Conservation (phyloP, 2,888 invertebrate genomes). For the Rosalia funebris region DNA sequence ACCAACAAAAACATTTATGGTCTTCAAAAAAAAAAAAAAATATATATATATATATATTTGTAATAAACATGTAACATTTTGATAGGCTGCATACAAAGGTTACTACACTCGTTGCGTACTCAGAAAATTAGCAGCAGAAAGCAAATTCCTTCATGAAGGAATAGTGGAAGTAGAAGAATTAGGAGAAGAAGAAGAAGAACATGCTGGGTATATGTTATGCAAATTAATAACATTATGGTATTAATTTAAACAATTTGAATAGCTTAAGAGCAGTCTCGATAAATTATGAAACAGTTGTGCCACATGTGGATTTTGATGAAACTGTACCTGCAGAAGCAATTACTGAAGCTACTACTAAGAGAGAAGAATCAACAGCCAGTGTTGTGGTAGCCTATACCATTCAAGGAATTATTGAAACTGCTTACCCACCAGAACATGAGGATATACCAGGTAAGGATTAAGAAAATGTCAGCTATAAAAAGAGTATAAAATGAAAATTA, state of each 20-base stretch:
- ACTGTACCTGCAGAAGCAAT: background rate
- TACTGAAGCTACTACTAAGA: background rate
- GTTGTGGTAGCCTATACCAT: background rate
- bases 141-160: constrained; percentile 24
- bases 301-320: constrained; percentile 52
- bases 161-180: constrained; percentile 6
- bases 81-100: constrained; percentile 61
- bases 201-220: background rate
- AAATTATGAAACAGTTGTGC: constrained; percentile 49
- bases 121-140: constrained; percentile 46
- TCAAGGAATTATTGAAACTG: constrained; percentile 15
- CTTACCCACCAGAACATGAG: background rate
- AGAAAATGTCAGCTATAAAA: too few relatives aligned
- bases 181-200: constrained; percentile 2
- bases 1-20: too few relatives aligned
- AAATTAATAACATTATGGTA: background rate
- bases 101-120: constrained; percentile 60
- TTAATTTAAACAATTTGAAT: background rate
- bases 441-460: too few relatives aligned
- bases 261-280: constrained; percentile 44
- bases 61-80: constrained; percentile 18
- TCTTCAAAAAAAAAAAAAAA: too few relatives aligned
- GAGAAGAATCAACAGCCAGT: background rate
- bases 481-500: too few relatives aligned
- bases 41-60: too few relatives aligned